Evolutionary conservation across 2,797 vertebrate species (phyloP).

Genomic region (Luscinia megarhynchos): DNA sequence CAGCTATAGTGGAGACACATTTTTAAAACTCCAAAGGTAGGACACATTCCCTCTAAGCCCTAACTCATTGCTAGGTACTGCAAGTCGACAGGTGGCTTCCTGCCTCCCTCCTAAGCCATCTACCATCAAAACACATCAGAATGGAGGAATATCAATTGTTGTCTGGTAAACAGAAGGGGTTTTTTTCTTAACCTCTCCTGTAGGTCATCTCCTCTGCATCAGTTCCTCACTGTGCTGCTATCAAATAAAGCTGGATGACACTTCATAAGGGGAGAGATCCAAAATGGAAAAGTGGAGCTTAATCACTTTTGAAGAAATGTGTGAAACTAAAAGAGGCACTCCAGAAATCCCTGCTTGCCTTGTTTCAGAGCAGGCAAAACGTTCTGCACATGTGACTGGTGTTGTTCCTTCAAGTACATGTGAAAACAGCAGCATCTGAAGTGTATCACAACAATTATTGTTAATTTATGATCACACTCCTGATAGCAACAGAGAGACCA

Average conservation of each 20-base stretch:
- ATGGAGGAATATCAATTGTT: slow-evolving; percentile 69
- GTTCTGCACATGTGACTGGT: not conserved
- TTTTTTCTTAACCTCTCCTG: slow-evolving; percentile 50
- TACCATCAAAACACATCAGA: slow-evolving; percentile 68
- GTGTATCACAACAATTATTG: not conserved
- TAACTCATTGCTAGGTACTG: slow-evolving; percentile 51
- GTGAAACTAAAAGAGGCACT: not conserved
- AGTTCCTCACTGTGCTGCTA: slow-evolving; percentile 5
- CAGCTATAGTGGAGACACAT: not conserved
- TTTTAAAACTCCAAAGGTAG: slow-evolving; percentile 43
- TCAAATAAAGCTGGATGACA: not conserved
- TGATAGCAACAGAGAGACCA: slow-evolving; percentile 53
- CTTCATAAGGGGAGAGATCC: not conserved
- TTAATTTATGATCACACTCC: not conserved
- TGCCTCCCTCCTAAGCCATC: slow-evolving; percentile 73
- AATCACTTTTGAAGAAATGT: not conserved
- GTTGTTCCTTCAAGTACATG: slow-evolving; percentile 1
- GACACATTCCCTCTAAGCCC: slow-evolving; percentile 36
- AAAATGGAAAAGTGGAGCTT: not conserved
- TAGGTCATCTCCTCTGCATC: slow-evolving; percentile 10
- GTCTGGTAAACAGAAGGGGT: slow-evolving; percentile 58
- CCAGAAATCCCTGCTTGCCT: not conserved
- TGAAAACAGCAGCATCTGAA: slow-evolving; percentile 47
- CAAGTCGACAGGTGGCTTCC: slow-evolving; percentile 70
- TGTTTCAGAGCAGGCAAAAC: not conserved